Base-by-base conservation (phyloP, 2,888 invertebrate genomes). In the Agrypnus murinus region DNA sequence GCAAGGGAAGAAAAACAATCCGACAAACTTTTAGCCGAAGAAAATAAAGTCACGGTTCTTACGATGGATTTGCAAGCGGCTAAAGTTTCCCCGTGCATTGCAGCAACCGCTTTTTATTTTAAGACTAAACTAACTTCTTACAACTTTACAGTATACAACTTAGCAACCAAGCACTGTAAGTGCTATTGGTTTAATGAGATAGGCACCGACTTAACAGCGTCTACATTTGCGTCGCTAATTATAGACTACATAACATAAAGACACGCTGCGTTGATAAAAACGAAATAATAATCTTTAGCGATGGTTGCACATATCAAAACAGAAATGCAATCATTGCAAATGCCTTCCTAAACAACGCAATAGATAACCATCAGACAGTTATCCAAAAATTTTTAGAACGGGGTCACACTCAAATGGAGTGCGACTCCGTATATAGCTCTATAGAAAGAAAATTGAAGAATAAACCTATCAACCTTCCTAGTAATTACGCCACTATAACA, bases 121-220 rank as follows among this genome's bases (percentile, higher is more conserved):
- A 74, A 75, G 69, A 74, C 71, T 9, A 75, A 74, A 45, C 66
- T 74, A 38, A 63, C 60, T 34, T 69, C 72, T 1, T 73, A 75
- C 50, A 75, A 75, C 62, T 75, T 69, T 60, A 74, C 74, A 3
- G 64, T 73, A 7, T 75, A 69, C 43, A 73, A 74, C 43, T 55
- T 75, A 45, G 53, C 17, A 38, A 46, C 62, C 38, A 48, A 72
- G 17, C 65, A 71, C 12, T 63, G 48, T 7, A 53, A 45, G 4
- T 73, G 69, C 58, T 74, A 74, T 53, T 69, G 65, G 55, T 74
- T 36, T 12, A n/a, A 17, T 3, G 40, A 58, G 12, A 17, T 36
- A 9, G 10, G 25, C 10, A 38, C 7, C 25, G 40, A 58, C 7
- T 12, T 58, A 17, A 40, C 15, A 58, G 43, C 58, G 9, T 58